Percentiles rank a stretch among this genome's conserved stretches.
Conservation (phyloP, 2,797 vertebrate species). For the Delichon dasypus region DNA sequence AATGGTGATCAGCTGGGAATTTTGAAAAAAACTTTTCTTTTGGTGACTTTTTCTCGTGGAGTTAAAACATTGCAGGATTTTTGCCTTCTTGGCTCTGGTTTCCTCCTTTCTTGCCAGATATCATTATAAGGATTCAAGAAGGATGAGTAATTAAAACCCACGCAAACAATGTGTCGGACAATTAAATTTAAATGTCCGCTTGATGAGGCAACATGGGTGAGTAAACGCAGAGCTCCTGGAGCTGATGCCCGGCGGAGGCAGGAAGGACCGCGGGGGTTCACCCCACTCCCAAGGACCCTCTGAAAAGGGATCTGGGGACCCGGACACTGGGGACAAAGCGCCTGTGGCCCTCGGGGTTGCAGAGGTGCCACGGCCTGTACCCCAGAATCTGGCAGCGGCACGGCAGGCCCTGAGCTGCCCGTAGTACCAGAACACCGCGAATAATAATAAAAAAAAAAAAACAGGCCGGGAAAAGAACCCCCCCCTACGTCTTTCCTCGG, state of each 20-base stretch:
- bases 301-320: neutral
- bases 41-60: neutral
- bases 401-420: neutral
- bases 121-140: conserved; percentile 2
- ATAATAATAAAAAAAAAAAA: neutral
- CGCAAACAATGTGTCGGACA: neutral
- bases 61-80: neutral
- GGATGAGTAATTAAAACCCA: conserved; percentile 40
- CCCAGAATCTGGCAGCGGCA: neutral
- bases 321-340: neutral
- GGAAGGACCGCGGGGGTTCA: neutral
- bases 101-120: neutral
- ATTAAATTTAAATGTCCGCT: neutral
- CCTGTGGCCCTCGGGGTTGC: neutral
- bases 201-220: neutral
- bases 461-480: neutral
- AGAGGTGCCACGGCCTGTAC: neutral
- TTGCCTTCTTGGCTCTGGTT: neutral
- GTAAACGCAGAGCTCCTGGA: neutral
- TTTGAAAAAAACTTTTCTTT: neutral
- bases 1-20: neutral
- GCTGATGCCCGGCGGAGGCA: neutral
- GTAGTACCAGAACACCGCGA: accelerated
- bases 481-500: accelerated
- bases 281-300: neutral